Base-by-base conservation (phyloP, 2,888 invertebrate genomes). In the Heteropelma amictum region DNA sequence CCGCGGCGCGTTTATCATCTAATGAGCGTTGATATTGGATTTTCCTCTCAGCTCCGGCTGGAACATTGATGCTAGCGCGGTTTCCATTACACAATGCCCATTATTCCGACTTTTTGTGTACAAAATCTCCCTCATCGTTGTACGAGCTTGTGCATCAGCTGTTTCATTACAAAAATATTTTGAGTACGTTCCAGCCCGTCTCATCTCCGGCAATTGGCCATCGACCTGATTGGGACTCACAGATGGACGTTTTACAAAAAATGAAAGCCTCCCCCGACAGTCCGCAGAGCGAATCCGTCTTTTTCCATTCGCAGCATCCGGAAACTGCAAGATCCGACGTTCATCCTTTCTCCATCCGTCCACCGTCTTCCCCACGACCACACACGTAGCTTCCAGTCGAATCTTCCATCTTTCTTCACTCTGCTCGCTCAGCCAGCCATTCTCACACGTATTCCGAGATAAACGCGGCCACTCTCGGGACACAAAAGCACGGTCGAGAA, bases 401-500 rank as follows among this genome's bases (percentile, higher is more conserved):
- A 76, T 56, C 14, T 49, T 54, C 60, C 42, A 17, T 35, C 19
- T 40, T 42, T 17, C 21, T 26, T 54, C 53, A 38, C 23, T 21
- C 49, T 58, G 10, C 33, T 47, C 21, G 7, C n/a, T n/a, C n/a
- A n/a, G n/a, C 17, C 26, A 28, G 7, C 33, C 40, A 42, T 53
- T 17, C 65, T 28, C 58, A 30, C 56, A 42, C 64, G 30, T 19
- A 51, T 23, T 14, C 12, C 74, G 80, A 84, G 83, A 84, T 84
- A 82, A 84, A 84, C 82, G n/a, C n/a, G 80, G 58, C 81, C 81
- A 84, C 84, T 85, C 81, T 81, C 79, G 77, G n/a, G n/a, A n/a
- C n/a, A 85, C 85, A 80, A 84, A 85, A 85, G 85, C 84, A 83
- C 79, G 80, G 75, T 78, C 81, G n/a, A 81, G 79, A 75, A 82